Base-by-base conservation (phyloP, 2,113 vertebrate species). In the Labrus mixtus region DNA sequence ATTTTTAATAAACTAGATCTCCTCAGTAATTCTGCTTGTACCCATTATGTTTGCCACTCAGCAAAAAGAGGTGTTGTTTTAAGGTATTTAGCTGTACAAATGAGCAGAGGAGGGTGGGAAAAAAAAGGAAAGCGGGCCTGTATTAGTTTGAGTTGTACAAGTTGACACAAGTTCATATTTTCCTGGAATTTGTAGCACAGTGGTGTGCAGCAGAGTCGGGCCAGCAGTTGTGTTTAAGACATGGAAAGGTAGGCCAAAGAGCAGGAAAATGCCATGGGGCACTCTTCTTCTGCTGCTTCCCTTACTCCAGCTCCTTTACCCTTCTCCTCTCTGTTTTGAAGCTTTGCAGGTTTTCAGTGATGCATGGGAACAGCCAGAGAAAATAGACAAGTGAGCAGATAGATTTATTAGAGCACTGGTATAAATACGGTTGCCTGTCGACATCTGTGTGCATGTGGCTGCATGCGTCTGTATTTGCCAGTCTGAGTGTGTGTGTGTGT, bases 161-260 rank as follows among this genome's bases (percentile, higher is more conserved):
- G 94, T 94, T 87, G 69, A 93, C 82, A 92, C 94, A 94, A 88
- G 94, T 93, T 91, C 81, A 87, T 87, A 84, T 93, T 93, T 94
- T 93, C 92, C 91, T 89, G 93, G 92, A 95, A 94, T 94, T 90
- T 79, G 65, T 85, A 86, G 70, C 79, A 81, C 13, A 8, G 79
- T 77, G 82, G 84, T 83, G 72, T 60, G 61, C 46, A 78, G 79
- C 65, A 43, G 67, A 86, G 90, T 81, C 53, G 50, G 78, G 66
- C 76, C 82, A 84, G 70, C 55, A 78, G 78, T 87, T 84, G 82
- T 80, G 68, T 86, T 86, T 82, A 85, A 91, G 85, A 78, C 76
- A 73, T 51, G 66, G 68, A 67, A 70, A 85, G 76, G 76, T 79
- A 76, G 80, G 82, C 70, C 88, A 68, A 50, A 87, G 77, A 87